Base-by-base conservation (phyloP, 2,888 invertebrate species). In the Panzeria rudis region DNA sequence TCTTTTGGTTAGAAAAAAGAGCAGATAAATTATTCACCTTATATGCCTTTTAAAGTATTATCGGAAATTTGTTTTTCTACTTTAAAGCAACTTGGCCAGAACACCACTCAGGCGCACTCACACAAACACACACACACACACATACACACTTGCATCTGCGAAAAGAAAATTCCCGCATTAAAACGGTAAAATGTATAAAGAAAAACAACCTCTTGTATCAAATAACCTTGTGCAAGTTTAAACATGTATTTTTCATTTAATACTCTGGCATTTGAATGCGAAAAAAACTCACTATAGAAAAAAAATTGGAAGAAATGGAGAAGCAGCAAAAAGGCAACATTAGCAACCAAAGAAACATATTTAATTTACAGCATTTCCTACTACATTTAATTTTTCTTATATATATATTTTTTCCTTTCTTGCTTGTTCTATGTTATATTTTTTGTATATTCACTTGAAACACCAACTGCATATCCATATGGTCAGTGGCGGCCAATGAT, bases 351-450 rank as follows among this genome's bases (percentile, higher is more conserved):
- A 75, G 69, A 85, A 85, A 85, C 85, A 75, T 75, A 79, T 82
- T 85, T 82, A 85, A 85, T 85, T 85, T 82, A 85, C 85, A 85
- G 85, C 85, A 85, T 79, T 85, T 85, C 85, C 82, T 82, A 79
- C 75, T 75, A 76, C 75, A 81, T 73, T 62, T 83, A 50, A 62
- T 56, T 52, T 54, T 59, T 35, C 35, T 35, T 54, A 6, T 25
- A 15, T 11, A 29, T 17, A 41, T 71, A 72, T 66, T 35, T 56
- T 56, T 50, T 54, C 20, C 23, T 50, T 69, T 47, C 29, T 29
- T 29, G 64, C 62, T 69, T 76, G 71, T 82, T 71, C 69, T 76
- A 29, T 64, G 56, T 72, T 83, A 44, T 61, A 17, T 47, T n/a
- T 47, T 62, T 73, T 62, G 5, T 38, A 15, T 77, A 38, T 50